Conservation (phyloP, 1,140 invertebrate genomes). For the Mactra quadrangularis region DNA sequence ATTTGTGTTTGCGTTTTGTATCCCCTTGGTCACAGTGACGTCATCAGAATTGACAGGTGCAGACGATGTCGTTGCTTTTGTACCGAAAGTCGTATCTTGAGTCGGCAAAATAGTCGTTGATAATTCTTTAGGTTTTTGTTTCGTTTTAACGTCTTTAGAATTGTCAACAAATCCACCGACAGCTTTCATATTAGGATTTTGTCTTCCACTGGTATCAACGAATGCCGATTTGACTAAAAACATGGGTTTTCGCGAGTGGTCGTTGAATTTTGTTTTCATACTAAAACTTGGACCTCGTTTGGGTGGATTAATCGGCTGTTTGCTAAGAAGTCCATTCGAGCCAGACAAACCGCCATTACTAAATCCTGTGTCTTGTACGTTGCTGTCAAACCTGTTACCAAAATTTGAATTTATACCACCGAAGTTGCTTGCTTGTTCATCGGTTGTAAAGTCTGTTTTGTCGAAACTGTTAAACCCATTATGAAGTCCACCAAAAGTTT, state of each 20-base stretch:
- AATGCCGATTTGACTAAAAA: background rate
- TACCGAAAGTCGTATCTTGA: background rate
- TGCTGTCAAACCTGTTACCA: background rate
- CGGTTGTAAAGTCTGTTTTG: background rate
- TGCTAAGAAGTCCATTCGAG: background rate
- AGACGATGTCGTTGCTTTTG: background rate
- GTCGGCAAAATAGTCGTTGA: background rate
- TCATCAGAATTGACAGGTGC: background rate
- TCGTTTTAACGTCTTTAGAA: background rate
- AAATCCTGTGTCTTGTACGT: background rate
- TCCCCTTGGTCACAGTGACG: background rate
- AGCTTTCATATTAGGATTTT: slow-evolving; percentile 28
- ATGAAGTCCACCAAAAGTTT: background rate
- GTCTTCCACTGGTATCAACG: slow-evolving; percentile 15
- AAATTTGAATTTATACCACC: too few species aligned
- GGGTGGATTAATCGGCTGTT: background rate
- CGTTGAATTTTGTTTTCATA: background rate
- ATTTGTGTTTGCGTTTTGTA: background rate
- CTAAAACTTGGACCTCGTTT: background rate
- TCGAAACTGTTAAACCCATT: background rate
- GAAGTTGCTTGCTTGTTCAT: background rate
- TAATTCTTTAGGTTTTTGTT: background rate
- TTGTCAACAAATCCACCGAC: slow-evolving; percentile 1
- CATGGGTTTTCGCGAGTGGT: slow-evolving; percentile 21
- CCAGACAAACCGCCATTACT: background rate